These are phyloP conservation scores for Lycocerus yunnanus DNA, from an alignment of 2,888 invertebrate genomes.

Conservation along the genomic window DNA sequence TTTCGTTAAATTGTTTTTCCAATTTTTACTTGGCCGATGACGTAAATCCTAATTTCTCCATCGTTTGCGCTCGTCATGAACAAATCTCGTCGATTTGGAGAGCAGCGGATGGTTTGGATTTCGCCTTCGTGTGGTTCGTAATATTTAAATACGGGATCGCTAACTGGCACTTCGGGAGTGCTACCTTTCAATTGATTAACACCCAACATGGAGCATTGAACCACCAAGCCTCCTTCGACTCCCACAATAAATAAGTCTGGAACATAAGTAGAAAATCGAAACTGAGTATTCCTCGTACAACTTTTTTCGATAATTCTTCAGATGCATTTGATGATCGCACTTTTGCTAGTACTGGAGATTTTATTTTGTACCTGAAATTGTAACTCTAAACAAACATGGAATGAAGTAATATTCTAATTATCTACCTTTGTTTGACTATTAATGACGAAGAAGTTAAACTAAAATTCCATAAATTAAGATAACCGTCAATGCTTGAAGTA, in stretches of 20 bases:
- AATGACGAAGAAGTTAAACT: constrained; percentile 31
- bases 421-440: constrained; percentile 41
- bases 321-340: constrained; percentile 12
- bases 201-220: constrained; percentile 52
- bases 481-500: constrained; percentile 48
- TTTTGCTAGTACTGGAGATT: constrained; percentile 44
- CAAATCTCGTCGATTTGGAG: constrained; percentile 51
- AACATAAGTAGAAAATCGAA: constrained; percentile 52
- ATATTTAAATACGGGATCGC: constrained; percentile 53
- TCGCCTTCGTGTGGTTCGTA: constrained; percentile 52
- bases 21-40: constrained; percentile 48
- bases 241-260: constrained; percentile 54
- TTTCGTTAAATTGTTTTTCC: neutral
- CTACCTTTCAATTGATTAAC: constrained; percentile 46
- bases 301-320: constrained; percentile 38
- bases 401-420: constrained; percentile 23
- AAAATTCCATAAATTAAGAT: constrained; percentile 50
- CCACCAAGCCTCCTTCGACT: constrained; percentile 53
- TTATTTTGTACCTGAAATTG: constrained; percentile 47
- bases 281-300: constrained; percentile 47
- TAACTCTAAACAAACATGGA: neutral
- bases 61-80: constrained; percentile 52
- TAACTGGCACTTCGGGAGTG: constrained; percentile 41
- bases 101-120: constrained; percentile 47
- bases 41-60: constrained; percentile 52